Evolutionary conservation across 2,113 vertebrate species (phyloP).

Genomic region (Scytalopus superciliaris): DNA sequence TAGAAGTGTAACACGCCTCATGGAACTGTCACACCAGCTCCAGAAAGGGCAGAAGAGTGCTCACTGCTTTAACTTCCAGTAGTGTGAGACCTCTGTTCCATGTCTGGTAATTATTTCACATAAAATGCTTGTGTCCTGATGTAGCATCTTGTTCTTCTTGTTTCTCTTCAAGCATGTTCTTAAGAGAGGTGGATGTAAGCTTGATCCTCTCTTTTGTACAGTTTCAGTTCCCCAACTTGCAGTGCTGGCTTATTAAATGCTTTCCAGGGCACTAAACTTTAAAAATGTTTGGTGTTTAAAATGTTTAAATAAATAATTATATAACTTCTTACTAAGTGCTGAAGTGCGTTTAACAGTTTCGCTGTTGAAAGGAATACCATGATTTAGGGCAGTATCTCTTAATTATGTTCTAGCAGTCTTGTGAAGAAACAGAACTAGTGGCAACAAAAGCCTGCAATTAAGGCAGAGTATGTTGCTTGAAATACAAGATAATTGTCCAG

Average conservation of each 20-base stretch:
- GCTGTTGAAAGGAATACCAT: background rate
- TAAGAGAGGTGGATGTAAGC: background rate
- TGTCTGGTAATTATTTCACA: background rate
- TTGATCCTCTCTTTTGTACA: background rate
- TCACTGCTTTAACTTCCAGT: background rate
- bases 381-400: constrained; percentile 23
- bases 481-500: constrained; percentile 39
- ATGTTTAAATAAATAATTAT: background rate
- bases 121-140: background rate
- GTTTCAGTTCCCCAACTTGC: background rate
- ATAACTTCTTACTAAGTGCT: background rate
- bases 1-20: background rate
- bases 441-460: constrained; percentile 47
- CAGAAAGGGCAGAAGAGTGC: background rate
- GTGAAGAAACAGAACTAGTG: constrained; percentile 27
- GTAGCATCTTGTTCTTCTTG: background rate
- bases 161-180: background rate
- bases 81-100: background rate
- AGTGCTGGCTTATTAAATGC: background rate
- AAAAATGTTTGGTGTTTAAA: background rate
- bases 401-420: constrained; percentile 12
- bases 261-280: background rate
- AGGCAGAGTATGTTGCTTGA: constrained; percentile 14
- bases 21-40: background rate
- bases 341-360: background rate